A percentile compares a stretch with the other conserved stretches of the same genome.
These are phyloP conservation scores for Drosophila sproati DNA, from an alignment of 1,140 invertebrate species.

Conservation along the genomic window DNA sequence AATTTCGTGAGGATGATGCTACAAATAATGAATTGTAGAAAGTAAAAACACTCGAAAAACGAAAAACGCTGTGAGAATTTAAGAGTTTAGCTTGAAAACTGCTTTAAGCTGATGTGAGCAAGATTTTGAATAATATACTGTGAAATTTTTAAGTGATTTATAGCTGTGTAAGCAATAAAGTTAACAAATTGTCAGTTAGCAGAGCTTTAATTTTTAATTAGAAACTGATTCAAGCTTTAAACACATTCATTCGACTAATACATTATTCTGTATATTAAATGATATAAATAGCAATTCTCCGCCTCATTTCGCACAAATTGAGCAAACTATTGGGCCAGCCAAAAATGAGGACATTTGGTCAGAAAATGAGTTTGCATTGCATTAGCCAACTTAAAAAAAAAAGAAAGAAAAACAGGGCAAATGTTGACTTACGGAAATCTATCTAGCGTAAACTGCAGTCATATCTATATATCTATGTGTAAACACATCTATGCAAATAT, in stretches of 20 bases:
- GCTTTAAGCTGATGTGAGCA: background rate
- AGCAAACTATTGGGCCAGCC: slow-evolving; percentile 34
- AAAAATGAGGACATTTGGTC: slow-evolving; percentile 41
- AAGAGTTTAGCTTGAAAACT: slow-evolving; percentile 1
- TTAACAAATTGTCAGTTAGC: too few species aligned
- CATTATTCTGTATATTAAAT: background rate
- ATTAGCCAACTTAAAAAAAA: slow-evolving; percentile 42
- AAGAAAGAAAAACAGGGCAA: slow-evolving; percentile 1
- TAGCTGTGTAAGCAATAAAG: too few species aligned
- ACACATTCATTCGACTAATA: background rate
- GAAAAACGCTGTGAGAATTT: slow-evolving; percentile 20
- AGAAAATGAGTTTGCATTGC: slow-evolving; percentile 34
- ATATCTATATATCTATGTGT: background rate
- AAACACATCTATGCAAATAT: slow-evolving; percentile 35
- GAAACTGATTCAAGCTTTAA: too few species aligned
- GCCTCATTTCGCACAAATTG: slow-evolving; percentile 34
- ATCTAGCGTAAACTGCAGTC: background rate
- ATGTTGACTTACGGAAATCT: slow-evolving; percentile 54
- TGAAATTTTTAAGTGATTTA: background rate
- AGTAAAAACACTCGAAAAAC: slow-evolving; percentile 35
- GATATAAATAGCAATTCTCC: slow-evolving; percentile 5
- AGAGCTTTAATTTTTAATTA: too few species aligned
- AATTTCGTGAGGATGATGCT: slow-evolving; percentile 41
- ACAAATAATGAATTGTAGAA: slow-evolving; percentile 41
- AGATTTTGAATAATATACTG: background rate